Base-by-base conservation (phyloP, 2,113 vertebrate species). In the Ammodytes marinus region DNA sequence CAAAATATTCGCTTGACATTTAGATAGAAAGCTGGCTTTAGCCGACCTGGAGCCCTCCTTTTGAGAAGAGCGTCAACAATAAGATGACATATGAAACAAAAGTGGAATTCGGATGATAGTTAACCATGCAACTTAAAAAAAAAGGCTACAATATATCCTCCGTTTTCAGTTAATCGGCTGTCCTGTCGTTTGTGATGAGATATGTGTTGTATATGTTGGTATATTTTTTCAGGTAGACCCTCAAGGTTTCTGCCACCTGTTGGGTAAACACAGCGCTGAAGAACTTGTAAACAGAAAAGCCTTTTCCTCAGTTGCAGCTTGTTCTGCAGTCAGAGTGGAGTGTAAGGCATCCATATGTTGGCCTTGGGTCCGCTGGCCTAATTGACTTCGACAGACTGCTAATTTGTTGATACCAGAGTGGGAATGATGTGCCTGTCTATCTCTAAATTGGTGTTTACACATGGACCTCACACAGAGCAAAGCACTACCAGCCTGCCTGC, bases 401-500 rank as follows among this genome's bases (percentile, higher is more conserved):
- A 77, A 96, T 96, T 97, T 97, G 96, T 96, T 97, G 96, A 97
- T 96, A 95, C 94, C 95, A 95, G 95, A 96, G 94, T 91, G 89
- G 95, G 95, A 97, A 95, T 88, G 87, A 96, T 97, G 96, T 96
- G 96, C 95, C 95, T 96, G 95, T 97, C 96, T 97, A 95, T 96
- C 96, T 97, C 95, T 93, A 96, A 96, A 96, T 95, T 96, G 94
- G 94, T 97, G 96, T 96, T 97, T 97, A 96, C 93, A 96, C 95
- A 95, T 93, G 95, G 98, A 99, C 97, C 97, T 97, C 97, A 98
- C 97, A 99, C 97, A 94, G 96, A 96, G 97, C 93, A 94, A 96
- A 97, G 94, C 94, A 95, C 95, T 95, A 95, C 95, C 93, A 94
- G 96, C 94, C 94, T 86, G 87, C 95, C 92, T 94, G 94, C 91